These are phyloP conservation scores for Drosophila algonquin DNA, from an alignment of 2,888 invertebrate genomes.

Conservation along the genomic window DNA sequence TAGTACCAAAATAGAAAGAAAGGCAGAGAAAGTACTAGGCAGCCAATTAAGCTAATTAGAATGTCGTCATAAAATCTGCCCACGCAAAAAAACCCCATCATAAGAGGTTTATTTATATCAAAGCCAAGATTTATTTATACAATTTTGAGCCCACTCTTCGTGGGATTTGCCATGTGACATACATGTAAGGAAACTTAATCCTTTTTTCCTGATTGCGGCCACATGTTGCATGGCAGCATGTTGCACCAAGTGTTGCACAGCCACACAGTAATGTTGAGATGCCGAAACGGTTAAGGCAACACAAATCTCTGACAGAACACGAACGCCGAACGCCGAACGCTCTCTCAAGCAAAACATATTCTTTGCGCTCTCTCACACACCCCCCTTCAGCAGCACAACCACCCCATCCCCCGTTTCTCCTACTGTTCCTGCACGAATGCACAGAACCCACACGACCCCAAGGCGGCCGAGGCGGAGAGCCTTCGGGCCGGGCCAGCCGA, in stretches of 20 bases:
- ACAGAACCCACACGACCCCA: background rate
- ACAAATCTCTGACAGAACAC: conserved; percentile 26
- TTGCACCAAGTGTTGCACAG: conserved; percentile 50
- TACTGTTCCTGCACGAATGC: background rate
- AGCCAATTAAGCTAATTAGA: conserved; percentile 18
- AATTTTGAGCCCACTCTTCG: background rate
- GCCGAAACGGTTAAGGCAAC: conserved; percentile 68
- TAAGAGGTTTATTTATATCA: conserved; percentile 20
- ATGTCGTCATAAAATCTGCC: conserved; percentile 7
- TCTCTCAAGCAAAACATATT: background rate
- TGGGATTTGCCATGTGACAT: background rate
- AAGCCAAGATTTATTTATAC: conserved; percentile 15
- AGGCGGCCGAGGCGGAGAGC: background rate
- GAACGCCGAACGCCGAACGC: background rate
- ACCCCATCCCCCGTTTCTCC: background rate
- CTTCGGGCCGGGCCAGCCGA: conserved; percentile 6
- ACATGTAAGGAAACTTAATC: conserved; percentile 31
- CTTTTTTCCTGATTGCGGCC: conserved; percentile 12
- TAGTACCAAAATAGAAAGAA: background rate
- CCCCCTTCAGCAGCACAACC: background rate
- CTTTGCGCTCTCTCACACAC: background rate
- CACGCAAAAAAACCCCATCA: background rate
- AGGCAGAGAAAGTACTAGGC: background rate
- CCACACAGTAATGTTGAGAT: background rate
- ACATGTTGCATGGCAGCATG: conserved; percentile 16